Conservation (phyloP, 2,797 vertebrate species). For the Phrynocephalus guinanensis region DNA sequence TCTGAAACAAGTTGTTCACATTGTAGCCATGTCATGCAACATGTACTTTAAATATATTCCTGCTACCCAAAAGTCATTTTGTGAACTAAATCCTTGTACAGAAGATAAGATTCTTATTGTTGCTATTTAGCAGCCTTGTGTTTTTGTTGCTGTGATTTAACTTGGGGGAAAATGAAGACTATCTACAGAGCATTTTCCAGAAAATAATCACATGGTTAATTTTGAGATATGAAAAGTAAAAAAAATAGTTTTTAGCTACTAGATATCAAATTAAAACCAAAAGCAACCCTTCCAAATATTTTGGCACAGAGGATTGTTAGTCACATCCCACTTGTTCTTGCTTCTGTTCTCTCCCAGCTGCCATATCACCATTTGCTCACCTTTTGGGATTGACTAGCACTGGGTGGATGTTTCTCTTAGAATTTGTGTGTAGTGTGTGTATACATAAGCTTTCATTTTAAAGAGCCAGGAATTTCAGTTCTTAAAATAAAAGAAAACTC, state of each 20-base stretch:
- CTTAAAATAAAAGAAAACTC: too few species aligned
- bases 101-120: background rate
- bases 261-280: background rate
- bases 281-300: too few species aligned
- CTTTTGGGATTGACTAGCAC: too few species aligned
- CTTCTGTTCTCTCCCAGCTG: too few species aligned
- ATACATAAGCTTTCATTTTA: too few species aligned
- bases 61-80: background rate
- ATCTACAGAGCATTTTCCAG: background rate
- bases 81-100: conserved; percentile 4
- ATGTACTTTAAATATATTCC: background rate
- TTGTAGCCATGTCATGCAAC: background rate
- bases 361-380: too few species aligned
- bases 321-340: too few species aligned
- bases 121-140: background rate
- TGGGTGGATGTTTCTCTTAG: too few species aligned
- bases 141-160: background rate
- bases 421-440: too few species aligned
- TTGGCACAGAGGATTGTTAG: too few species aligned
- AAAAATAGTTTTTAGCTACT: background rate
- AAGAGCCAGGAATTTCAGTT: too few species aligned
- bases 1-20: background rate
- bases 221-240: background rate
- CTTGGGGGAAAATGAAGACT: background rate
- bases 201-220: background rate